phyloP scores from a whole-genome alignment of 2,888 invertebrate species.

The Tetanocera ferruginea region DNA sequence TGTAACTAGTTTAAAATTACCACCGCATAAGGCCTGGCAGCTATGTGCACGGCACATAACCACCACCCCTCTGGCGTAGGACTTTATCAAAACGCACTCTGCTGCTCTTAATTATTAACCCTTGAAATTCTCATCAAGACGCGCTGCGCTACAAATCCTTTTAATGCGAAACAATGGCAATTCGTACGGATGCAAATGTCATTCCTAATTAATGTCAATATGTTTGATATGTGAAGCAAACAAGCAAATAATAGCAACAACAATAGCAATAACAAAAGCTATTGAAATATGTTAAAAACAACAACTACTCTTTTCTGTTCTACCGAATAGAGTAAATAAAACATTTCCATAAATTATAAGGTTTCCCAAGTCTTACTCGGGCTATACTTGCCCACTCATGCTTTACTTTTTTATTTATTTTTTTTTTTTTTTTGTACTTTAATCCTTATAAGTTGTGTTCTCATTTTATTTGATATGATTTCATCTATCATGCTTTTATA shows the following conservation, averaged over 20 bases:
- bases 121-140: background rate
- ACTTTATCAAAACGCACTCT: background rate
- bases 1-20: background rate
- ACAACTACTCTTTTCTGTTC: background rate
- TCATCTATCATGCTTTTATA: no score
- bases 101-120: constrained; percentile 3
- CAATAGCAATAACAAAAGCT: constrained; percentile 33
- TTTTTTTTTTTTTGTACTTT: constrained; percentile 1
- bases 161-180: constrained; percentile 63
- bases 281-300: background rate
- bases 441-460: background rate
- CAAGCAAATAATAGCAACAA: constrained; percentile 1
- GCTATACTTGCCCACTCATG: constrained; percentile 40
- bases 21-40: background rate
- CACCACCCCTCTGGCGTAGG: background rate
- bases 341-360: constrained; percentile 6
- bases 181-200: constrained; percentile 64
- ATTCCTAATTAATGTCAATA: constrained; percentile 67
- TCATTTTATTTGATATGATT: background rate
- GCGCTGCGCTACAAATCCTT: constrained; percentile 31
- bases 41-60: background rate
- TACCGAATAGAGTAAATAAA: background rate
- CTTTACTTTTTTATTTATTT: constrained; percentile 30
- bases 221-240: constrained; percentile 53
- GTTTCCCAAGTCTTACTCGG: constrained; percentile 45